phyloP scores from a whole-genome alignment of 1,140 invertebrate genomes.

The Hylyphantes graminicola region DNA sequence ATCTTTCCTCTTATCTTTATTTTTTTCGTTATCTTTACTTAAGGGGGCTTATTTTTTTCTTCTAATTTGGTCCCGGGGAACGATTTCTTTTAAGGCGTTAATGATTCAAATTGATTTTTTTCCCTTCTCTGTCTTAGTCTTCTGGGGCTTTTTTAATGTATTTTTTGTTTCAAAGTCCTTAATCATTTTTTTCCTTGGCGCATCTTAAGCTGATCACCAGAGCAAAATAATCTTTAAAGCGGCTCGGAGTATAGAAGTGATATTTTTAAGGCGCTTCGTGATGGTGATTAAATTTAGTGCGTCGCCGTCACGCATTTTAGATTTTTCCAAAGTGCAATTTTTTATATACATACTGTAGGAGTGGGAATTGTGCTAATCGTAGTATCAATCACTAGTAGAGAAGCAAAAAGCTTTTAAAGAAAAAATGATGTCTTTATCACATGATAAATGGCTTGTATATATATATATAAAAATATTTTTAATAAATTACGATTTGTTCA shows the following conservation, averaged over 20 bases:
- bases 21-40: neutral
- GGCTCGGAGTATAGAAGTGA: neutral
- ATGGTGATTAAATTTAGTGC: conserved; percentile 29
- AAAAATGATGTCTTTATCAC: too few species aligned
- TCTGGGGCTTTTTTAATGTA: neutral
- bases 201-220: conserved; percentile 39
- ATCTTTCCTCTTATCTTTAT: conserved; percentile 8
- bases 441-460: too few species aligned
- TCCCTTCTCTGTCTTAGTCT: neutral
- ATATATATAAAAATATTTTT: too few species aligned
- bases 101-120: conserved; percentile 59
- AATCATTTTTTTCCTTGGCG: conserved; percentile 19
- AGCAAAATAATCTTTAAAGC: conserved; percentile 43
- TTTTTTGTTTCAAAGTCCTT: conserved; percentile 5
- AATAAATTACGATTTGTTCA: too few species aligned
- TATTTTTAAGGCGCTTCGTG: conserved; percentile 12
- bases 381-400: too few species aligned
- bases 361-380: too few species aligned
- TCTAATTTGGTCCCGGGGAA: conserved; percentile 36
- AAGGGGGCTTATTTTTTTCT: conserved; percentile 1
- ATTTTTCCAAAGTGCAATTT: neutral
- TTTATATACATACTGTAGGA: too few species aligned
- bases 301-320: conserved; percentile 12
- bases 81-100: conserved; percentile 52
- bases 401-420: too few species aligned